Conservation (phyloP, 1,140 invertebrate genomes). For the Bombyx mori region ASM3026992v2 NC_085114.1:9280501-9281000, state of each 20-base stretch:
- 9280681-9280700: neutral
- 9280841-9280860: slow-evolving; percentile 19
- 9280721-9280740: slow-evolving; percentile 29
- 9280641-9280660: neutral
- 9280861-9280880: too few species aligned
- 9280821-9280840: slow-evolving; percentile 30
- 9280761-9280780: slow-evolving; percentile 45
- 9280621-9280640: too few species aligned
- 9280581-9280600: too few species aligned
- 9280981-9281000: neutral
- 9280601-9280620: too few species aligned
- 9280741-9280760: slow-evolving; percentile 53
- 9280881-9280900: too few species aligned
- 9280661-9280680: neutral
- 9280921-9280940: too few species aligned
- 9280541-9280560: too few species aligned
- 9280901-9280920: too few species aligned
- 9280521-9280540: slow-evolving; percentile 14
- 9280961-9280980: neutral
- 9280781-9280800: slow-evolving; percentile 43
- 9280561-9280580: too few species aligned
- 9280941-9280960: neutral
- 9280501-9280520: too few species aligned
- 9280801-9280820: slow-evolving; percentile 30
- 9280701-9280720: neutral